Percentiles rank a stretch among this genome's conserved stretches.
These are phyloP conservation scores for Chironomus striatipennis DNA, from an alignment of 1,140 invertebrate genomes.

Conservation along the genomic window DNA sequence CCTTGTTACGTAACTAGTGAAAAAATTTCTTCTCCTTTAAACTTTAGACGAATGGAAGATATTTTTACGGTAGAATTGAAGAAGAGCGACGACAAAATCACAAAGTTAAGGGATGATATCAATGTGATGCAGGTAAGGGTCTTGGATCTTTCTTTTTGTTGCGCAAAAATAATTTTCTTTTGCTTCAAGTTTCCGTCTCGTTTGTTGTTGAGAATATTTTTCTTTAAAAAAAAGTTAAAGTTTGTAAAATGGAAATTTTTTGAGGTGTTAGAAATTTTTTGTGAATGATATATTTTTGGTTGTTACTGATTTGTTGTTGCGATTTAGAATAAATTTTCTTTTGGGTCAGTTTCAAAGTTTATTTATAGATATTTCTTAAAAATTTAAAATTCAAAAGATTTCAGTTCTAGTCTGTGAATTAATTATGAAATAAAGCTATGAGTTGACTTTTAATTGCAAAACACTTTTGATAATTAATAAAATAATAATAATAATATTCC, in stretches of 20 bases:
- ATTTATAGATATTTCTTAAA: too few relatives aligned
- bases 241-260: not conserved
- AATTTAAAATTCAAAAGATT: too few relatives aligned
- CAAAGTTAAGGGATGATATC: not conserved
- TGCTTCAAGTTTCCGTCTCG: not conserved
- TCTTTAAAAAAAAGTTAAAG: not conserved
- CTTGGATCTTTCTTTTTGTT: too few relatives aligned
- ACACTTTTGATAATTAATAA: too few relatives aligned
- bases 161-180: not conserved
- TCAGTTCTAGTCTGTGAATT: too few relatives aligned
- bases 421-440: too few relatives aligned
- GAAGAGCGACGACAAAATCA: not conserved
- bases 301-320: too few relatives aligned
- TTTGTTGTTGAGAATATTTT: not conserved
- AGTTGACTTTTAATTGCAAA: too few relatives aligned
- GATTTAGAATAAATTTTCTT: too few relatives aligned
- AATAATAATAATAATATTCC: too few relatives aligned
- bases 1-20: not conserved
- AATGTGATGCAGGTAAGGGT: not conserved
- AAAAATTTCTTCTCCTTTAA: not conserved
- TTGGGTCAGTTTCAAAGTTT: too few relatives aligned
- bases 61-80: conserved; percentile 2
- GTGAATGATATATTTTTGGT: too few relatives aligned
- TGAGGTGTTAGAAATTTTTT: not conserved
- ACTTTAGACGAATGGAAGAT: conserved; percentile 7